phyloP scores from a whole-genome alignment of 1,140 invertebrate species.

The Conopomorpha cramerella region DNA sequence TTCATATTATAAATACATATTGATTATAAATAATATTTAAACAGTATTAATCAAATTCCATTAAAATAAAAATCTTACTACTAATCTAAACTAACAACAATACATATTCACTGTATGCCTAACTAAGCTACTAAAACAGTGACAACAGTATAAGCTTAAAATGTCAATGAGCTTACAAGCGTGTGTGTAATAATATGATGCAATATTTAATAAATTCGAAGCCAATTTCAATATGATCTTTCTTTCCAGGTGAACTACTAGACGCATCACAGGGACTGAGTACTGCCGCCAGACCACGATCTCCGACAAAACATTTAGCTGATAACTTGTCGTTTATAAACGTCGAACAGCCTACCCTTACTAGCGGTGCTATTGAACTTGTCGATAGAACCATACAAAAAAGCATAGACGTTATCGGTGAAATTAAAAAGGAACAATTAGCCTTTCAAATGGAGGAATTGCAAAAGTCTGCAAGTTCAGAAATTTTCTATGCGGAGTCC shows the following conservation, averaged over 20 bases:
- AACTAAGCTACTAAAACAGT: too few relatives aligned
- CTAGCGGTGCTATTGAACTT: slow-evolving; percentile 42
- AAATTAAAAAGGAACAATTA: slow-evolving; percentile 48
- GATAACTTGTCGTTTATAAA: slow-evolving; percentile 54
- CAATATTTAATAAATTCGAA: slow-evolving; percentile 1
- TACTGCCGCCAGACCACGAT: slow-evolving; percentile 38
- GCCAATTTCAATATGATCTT: slow-evolving; percentile 11
- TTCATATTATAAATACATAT: too few relatives aligned
- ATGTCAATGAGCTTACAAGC: not conserved
- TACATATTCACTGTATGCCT: too few relatives aligned
- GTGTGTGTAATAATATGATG: not conserved
- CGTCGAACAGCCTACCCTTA: slow-evolving; percentile 51
- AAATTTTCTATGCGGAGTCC: slow-evolving; percentile 41
- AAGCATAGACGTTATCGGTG: slow-evolving; percentile 49
- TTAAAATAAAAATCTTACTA: too few relatives aligned
- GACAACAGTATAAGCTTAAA: not conserved
- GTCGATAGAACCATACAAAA: slow-evolving; percentile 51
- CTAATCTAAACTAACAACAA: too few relatives aligned
- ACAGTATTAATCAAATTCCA: too few relatives aligned
- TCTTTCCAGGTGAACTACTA: slow-evolving; percentile 38
- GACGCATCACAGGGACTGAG: slow-evolving; percentile 33
- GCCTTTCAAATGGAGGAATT: slow-evolving; percentile 45
- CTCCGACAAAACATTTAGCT: slow-evolving; percentile 47
- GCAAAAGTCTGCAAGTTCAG: slow-evolving; percentile 29
- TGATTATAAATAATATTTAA: too few relatives aligned